Percentiles rank a stretch among this genome's conserved stretches.
These are phyloP conservation scores for Pterophyllum scalare DNA, from an alignment of 2,113 vertebrate species.

Conservation along the genomic window DNA sequence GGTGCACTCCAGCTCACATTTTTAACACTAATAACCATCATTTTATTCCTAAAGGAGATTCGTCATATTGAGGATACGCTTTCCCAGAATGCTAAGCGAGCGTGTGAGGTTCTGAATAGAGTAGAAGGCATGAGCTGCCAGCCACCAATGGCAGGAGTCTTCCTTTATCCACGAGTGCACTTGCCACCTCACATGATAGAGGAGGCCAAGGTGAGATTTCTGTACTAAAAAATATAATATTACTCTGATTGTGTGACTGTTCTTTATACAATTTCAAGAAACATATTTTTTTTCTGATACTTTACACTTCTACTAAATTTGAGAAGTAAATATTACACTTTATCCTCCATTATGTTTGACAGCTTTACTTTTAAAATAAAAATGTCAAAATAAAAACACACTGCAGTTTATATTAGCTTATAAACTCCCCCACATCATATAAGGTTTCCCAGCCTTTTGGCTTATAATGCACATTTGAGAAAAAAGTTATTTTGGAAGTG, in stretches of 20 bases:
- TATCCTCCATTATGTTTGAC: not conserved
- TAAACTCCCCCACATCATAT: not conserved
- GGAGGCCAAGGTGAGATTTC: slow-evolving; percentile 56
- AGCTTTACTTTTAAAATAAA: not conserved
- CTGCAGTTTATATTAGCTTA: not conserved
- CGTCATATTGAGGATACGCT: slow-evolving; percentile 38
- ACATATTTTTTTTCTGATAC: not conserved
- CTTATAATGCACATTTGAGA: not conserved
- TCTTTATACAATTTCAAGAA: not conserved
- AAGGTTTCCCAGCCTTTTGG: not conserved
- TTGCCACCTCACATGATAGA: slow-evolving; percentile 32
- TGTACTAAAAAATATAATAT: not conserved
- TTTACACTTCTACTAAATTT: not conserved
- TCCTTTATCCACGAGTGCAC: slow-evolving; percentile 60
- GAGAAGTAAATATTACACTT: too few relatives aligned
- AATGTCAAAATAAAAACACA: not conserved
- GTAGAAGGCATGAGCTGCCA: slow-evolving; percentile 71
- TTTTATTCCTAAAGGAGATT: slow-evolving; percentile 54
- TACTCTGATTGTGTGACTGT: not conserved
- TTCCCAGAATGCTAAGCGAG: slow-evolving; percentile 55
- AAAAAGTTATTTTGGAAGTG: not conserved
- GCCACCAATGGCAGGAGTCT: slow-evolving; percentile 60
- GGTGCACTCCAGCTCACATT: not conserved
- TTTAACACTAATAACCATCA: not conserved
- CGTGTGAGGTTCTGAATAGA: slow-evolving; percentile 49